Evolutionary conservation across 2,888 invertebrate genomes (phyloP), one percentile per base, ranked within the genome.

Genomic region (Papilio gigon): DNA sequence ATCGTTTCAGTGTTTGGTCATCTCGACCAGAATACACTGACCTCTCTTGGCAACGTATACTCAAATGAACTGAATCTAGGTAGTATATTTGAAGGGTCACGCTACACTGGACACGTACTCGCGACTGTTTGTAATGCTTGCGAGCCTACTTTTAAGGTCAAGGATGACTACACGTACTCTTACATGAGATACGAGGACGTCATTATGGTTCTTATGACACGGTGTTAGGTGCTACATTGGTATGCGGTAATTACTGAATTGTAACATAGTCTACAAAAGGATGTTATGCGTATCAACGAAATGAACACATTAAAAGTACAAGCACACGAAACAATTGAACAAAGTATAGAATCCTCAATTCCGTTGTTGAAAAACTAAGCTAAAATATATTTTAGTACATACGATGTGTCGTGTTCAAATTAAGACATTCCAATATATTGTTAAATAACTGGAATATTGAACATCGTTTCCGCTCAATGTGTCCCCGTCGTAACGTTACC

Each of bases 81-180:
- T 65, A 59, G 40, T 44, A 20, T n/a, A 9, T n/a, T 65, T 22
- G 9, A 63, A 27, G 63, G 50, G 20, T 70, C 71, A 56, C 59
- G 44, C 47, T 66, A 66, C 27, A 61, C 17, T 70, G 59, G 68
- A 42, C 22, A 1, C 40, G 68, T 33, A 35, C 33, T 20, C 58
- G 42, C 42, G 22, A 40, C 30, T 56, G 42, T 65, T 68, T 58
- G 64, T 60, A 68, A 68, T 64, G 17, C 58, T 42, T 22, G 50
- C 67, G 59, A 47, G 56, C 60, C 56, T 59, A 74, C 78, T 80
- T 86, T 82, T 86, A 85, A 82, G 85, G 88, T 87, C 89, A 89
- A 88, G 87, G 86, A 84, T 86, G 81, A 75, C 72, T 79, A 75
- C 68, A 67, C 71, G 73, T 22, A 42, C 25, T 63, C 71, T 72